Evolutionary conservation across 2,797 vertebrate species (phyloP).

Genomic region (Gorsachius magnificus): DNA sequence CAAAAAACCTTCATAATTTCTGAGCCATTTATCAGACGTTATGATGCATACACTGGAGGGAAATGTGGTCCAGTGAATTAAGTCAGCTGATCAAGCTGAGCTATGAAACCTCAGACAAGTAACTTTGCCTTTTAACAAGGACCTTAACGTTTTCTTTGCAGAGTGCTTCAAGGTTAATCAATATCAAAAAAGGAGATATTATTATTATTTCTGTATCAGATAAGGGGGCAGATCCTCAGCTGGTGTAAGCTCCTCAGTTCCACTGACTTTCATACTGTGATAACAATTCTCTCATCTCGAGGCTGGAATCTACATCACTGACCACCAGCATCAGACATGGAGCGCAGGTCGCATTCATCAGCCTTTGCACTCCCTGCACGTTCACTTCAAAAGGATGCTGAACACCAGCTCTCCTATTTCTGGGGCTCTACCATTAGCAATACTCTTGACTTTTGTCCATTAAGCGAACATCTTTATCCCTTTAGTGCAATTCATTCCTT

Average conservation of each 20-base stretch:
- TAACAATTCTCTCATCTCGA: neutral
- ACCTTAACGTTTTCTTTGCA: neutral
- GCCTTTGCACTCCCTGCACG: neutral
- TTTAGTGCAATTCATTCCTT: neutral
- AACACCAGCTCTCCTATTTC: neutral
- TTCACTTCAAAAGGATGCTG: neutral
- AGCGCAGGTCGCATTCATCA: accelerated
- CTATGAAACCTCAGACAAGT: neutral
- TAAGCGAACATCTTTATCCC: neutral
- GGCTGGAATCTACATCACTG: neutral
- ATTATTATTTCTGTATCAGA: neutral
- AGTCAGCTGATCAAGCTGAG: neutral
- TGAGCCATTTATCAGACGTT: neutral
- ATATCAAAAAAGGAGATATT: neutral
- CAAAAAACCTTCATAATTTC: neutral
- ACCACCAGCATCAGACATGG: neutral
- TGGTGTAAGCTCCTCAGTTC: neutral
- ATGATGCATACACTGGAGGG: neutral
- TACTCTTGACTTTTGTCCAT: neutral
- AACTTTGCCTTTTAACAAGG: neutral
- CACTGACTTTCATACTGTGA: neutral
- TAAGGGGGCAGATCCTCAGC: neutral
- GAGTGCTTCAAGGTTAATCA: neutral
- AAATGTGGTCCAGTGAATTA: neutral
- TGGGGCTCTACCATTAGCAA: neutral